phyloP scores from a whole-genome alignment of 1,140 invertebrate species.

The Caenorhabditis briggsae region DNA sequence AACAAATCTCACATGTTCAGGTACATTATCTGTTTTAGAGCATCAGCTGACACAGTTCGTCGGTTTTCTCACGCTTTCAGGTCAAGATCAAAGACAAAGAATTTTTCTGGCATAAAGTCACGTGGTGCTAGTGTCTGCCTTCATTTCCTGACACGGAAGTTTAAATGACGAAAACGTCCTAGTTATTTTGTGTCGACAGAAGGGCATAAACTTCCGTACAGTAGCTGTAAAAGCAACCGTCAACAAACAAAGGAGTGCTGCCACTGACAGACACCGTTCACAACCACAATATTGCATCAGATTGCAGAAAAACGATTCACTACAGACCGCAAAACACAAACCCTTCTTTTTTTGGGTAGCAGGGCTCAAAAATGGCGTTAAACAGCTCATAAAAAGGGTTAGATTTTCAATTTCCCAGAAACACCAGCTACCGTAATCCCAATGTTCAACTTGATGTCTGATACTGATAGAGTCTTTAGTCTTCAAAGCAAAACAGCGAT shows the following conservation, averaged over 20 bases:
- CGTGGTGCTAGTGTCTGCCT: not conserved
- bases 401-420: not conserved
- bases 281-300: conserved; percentile 40
- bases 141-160: conserved; percentile 30
- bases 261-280: conserved; percentile 36
- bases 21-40: conserved; percentile 5
- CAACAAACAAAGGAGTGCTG: conserved; percentile 22
- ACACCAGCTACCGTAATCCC: not conserved
- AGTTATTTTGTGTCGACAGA: conserved; percentile 15
- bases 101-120: not conserved
- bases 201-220: conserved; percentile 17
- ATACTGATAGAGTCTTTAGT: not conserved
- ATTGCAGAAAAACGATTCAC: conserved; percentile 39
- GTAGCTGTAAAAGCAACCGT: not conserved
- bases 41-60: conserved; percentile 47
- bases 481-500: not conserved
- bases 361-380: too few species aligned
- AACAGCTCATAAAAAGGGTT: too few species aligned
- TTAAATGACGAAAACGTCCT: not conserved
- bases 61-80: not conserved
- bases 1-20: conserved; percentile 43
- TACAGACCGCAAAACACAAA: not conserved
- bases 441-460: not conserved
- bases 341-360: not conserved
- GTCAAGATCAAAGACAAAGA: conserved; percentile 8